phyloP scores from a whole-genome alignment of 1,140 invertebrate species.

The Eriosoma lanigerum region DNA sequence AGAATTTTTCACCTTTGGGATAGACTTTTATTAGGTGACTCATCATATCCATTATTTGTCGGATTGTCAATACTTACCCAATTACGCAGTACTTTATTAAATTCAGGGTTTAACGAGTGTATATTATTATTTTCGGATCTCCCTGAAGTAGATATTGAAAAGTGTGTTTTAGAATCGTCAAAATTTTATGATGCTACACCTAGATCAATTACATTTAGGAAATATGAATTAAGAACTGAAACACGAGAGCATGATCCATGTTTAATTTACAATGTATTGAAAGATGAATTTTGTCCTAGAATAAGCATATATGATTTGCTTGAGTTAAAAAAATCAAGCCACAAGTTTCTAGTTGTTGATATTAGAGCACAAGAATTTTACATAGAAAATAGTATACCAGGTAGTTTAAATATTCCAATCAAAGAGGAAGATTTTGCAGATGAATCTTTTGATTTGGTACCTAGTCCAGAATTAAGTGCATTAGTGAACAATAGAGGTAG shows the following conservation, averaged over 20 bases:
- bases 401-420: constrained; percentile 85
- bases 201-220: constrained; percentile 80
- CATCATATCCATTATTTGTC: constrained; percentile 92
- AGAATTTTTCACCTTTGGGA: constrained; percentile 99
- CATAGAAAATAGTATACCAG: constrained; percentile 70
- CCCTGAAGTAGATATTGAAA: constrained; percentile 95
- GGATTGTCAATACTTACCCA: constrained; percentile 92
- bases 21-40: constrained; percentile 88
- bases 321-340: constrained; percentile 66
- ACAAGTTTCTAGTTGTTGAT: constrained; percentile 75
- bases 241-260: constrained; percentile 67
- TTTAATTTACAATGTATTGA: constrained; percentile 68
- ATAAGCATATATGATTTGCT: constrained; percentile 85
- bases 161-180: constrained; percentile 86
- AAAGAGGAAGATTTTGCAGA: constrained; percentile 64
- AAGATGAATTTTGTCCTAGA: constrained; percentile 73
- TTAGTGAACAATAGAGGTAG: constrained; percentile 65
- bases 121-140: constrained; percentile 96
- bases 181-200: constrained; percentile 84
- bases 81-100: constrained; percentile 77
- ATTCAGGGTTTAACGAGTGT: constrained; percentile 95
- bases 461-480: constrained; percentile 66
- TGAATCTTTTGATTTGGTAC: constrained; percentile 55
- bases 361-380: constrained; percentile 62
- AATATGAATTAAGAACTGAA: constrained; percentile 64